Evolutionary conservation across 1,140 invertebrate genomes (phyloP), one percentile per base, ranked within the genome.

Genomic region (Nebria ingens): DNA sequence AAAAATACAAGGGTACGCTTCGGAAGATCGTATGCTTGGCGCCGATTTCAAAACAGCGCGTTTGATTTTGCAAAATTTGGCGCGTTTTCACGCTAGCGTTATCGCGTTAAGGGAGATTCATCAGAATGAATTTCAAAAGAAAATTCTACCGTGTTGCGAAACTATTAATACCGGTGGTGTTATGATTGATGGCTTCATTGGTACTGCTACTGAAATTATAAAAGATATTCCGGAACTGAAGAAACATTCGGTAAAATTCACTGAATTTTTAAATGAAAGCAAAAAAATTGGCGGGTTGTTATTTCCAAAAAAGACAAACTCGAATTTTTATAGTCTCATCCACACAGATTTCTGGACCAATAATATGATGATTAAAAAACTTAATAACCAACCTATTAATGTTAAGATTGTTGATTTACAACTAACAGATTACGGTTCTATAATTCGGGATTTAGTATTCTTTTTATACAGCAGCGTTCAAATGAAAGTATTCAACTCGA

Each of bases 381-480:
- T 68, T 29, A 17, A 58, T 21, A 70, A 66, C 0, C 53, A 64
- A 19, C 68, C 77, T 0, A 59, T 71, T 0, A 69, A 74, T 34
- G 60, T 79, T 3, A 83, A 81, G 66, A 76, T 84, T 21, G 69
- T 85, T 0, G 82, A 85, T 60, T 80, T 82, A 53, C 82, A 85
- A 67, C 74, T 78, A 15, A 74, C 75, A 21, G 61, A 74, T 13
- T 75, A 76, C 40, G 65, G 70, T 3, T 81, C 74, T 17, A 68
- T 77, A 3, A 54, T 74, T 0, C 67, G 77, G 2, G 82, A 85
- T 61, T 54, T 85, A 2, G 61, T 77, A 0, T 83, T 82, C 52
- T 76, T 81, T 50, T 56, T 84, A 1, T 73, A 76, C 15, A 76
- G 75, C 0, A 82, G 79, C 55, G 65, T 80, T 4, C 61, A 70